phyloP scores from a whole-genome alignment of 2,797 vertebrate genomes.

The Acanthopagrus latus region DNA sequence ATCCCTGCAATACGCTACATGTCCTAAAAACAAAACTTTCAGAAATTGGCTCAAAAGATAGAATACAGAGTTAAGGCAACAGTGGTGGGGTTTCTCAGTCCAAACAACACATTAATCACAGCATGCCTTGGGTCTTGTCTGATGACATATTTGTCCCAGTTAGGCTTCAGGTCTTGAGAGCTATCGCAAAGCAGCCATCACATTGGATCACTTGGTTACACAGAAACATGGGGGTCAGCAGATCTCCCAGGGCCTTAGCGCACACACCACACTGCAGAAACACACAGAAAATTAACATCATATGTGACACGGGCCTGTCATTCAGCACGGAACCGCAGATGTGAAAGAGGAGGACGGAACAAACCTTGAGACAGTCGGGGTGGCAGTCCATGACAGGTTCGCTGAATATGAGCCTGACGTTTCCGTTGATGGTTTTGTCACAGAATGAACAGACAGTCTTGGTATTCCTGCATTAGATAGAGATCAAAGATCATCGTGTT shows the following conservation, averaged over 20 bases:
- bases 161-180: slow-evolving; percentile 34
- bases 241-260: slow-evolving; percentile 66
- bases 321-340: neutral
- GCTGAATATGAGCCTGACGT: slow-evolving; percentile 66
- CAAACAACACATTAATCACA: slow-evolving; percentile 56
- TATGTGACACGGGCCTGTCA: slow-evolving; percentile 1
- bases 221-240: slow-evolving; percentile 70
- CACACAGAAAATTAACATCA: slow-evolving; percentile 29
- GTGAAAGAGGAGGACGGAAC: slow-evolving; percentile 18
- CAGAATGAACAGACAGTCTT: slow-evolving; percentile 70
- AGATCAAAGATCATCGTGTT: neutral
- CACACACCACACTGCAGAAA: slow-evolving; percentile 76
- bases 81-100: slow-evolving; percentile 28
- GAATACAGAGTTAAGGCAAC: slow-evolving; percentile 13
- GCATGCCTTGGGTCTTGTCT: slow-evolving; percentile 21
- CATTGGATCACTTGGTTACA: slow-evolving; percentile 69
- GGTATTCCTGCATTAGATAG: slow-evolving; percentile 26
- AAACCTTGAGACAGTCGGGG: slow-evolving; percentile 78
- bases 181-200: slow-evolving; percentile 65
- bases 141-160: slow-evolving; percentile 34
- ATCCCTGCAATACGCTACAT: slow-evolving; percentile 11
- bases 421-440: slow-evolving; percentile 64
- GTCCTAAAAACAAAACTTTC: slow-evolving; percentile 17
- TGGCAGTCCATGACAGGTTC: slow-evolving; percentile 71
- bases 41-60: slow-evolving; percentile 26